phyloP scores from a whole-genome alignment of 1,140 invertebrate genomes.

The Piezodorus guildinii region DNA sequence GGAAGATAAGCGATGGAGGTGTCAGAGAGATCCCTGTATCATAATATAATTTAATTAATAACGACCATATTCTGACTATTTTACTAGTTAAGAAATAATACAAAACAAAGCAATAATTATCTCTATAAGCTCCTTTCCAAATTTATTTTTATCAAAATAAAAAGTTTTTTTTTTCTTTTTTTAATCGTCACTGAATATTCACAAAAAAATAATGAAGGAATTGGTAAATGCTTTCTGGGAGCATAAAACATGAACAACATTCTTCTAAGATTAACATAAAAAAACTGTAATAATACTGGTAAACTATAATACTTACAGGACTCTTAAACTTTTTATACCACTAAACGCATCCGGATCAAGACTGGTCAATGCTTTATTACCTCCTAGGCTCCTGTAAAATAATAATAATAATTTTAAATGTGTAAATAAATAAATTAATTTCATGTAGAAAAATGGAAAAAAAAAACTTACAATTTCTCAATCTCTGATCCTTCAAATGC shows the following conservation, averaged over 20 bases:
- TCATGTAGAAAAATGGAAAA: slow-evolving; percentile 17
- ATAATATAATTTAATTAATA: neutral
- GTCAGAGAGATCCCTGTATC: slow-evolving; percentile 54
- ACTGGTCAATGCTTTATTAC: slow-evolving; percentile 45
- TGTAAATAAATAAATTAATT: no score
- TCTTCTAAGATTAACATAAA: no score
- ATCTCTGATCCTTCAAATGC: slow-evolving; percentile 55
- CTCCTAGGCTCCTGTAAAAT: slow-evolving; percentile 49
- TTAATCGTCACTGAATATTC: no score
- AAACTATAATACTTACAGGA: slow-evolving; percentile 29
- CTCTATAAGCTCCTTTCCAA: no score
- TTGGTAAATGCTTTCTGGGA: no score
- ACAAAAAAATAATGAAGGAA: no score
- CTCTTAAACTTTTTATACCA: slow-evolving; percentile 45
- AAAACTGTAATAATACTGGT: neutral
- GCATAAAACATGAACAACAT: no score
- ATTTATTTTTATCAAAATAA: no score
- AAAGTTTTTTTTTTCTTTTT: no score
- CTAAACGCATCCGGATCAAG: slow-evolving; percentile 53
- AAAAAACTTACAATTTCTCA: slow-evolving; percentile 47
- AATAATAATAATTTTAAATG: slow-evolving; percentile 17
- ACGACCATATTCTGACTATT: no score
- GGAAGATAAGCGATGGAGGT: slow-evolving; percentile 63
- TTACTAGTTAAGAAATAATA: no score
- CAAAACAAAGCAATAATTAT: no score